These are phyloP conservation scores for Eupithecia subfuscata DNA, from an alignment of 2,888 invertebrate genomes.

Conservation along the genomic window DNA sequence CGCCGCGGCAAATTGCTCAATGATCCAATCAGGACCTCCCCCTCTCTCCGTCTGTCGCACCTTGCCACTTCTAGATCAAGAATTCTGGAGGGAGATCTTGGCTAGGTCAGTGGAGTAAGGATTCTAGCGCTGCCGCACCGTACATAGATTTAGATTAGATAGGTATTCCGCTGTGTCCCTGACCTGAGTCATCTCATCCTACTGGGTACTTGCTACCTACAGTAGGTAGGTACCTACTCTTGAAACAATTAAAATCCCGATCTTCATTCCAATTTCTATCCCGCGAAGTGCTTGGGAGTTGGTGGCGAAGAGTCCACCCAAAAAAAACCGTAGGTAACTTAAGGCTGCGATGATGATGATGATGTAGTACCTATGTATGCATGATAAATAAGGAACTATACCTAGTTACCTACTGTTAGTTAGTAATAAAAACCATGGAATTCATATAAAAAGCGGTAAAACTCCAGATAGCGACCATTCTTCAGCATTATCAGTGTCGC, in stretches of 20 bases:
- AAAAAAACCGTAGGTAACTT: too few species aligned
- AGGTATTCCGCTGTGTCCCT: not conserved
- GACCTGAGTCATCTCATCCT: not conserved
- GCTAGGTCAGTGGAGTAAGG: slow-evolving; percentile 20
- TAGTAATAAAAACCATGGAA: not conserved
- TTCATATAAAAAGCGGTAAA: not conserved
- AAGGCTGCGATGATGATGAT: not conserved
- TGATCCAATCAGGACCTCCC: slow-evolving; percentile 69
- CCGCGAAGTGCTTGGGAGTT: not conserved
- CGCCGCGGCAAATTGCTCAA: slow-evolving; percentile 65
- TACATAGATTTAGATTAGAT: not conserved
- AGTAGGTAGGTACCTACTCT: not conserved
- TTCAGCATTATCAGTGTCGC: slow-evolving; percentile 29
- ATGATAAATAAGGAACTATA: slow-evolving; percentile 1
- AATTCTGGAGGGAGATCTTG: slow-evolving; percentile 25
- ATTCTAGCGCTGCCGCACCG: not conserved
- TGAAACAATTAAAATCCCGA: not conserved
- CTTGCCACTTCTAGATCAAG: slow-evolving; percentile 55
- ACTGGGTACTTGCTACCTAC: not conserved
- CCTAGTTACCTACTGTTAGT: not conserved
- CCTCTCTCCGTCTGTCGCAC: slow-evolving; percentile 34
- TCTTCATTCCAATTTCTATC: not conserved
- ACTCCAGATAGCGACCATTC: slow-evolving; percentile 28
- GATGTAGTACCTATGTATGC: not conserved
- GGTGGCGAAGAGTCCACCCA: not conserved